These are phyloP conservation scores for Gopherus evgoodei DNA, from an alignment of 2,113 vertebrate species.

Conservation along the genomic window DNA sequence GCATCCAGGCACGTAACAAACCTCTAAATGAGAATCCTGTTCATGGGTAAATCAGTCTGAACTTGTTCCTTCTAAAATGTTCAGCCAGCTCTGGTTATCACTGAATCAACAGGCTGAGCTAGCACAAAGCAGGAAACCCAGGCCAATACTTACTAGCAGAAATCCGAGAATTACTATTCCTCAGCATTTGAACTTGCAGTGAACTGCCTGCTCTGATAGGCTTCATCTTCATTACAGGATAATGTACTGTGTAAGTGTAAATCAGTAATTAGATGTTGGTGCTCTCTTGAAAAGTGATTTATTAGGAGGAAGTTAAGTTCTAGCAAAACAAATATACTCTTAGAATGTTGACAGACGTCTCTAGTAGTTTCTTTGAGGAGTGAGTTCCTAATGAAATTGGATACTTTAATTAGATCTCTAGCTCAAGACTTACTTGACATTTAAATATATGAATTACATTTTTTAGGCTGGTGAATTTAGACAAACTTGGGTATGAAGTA, in stretches of 20 bases:
- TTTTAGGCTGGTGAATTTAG: constrained; percentile 34
- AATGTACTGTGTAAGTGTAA: constrained; percentile 51
- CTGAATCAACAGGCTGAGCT: not conserved
- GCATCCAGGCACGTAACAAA: too few species aligned
- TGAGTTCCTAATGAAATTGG: constrained; percentile 47
- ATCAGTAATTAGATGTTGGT: constrained; percentile 54
- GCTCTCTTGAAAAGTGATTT: constrained; percentile 57
- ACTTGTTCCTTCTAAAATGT: constrained; percentile 4
- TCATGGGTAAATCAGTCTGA: not conserved
- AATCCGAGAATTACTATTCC: not conserved
- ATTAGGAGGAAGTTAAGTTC: constrained; percentile 56
- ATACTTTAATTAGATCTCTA: constrained; percentile 51
- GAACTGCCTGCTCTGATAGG: constrained; percentile 61
- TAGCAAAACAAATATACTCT: constrained; percentile 54
- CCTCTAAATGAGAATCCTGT: not conserved
- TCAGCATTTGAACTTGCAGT: constrained; percentile 34
- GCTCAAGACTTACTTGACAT: constrained; percentile 50
- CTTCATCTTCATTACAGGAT: constrained; percentile 62
- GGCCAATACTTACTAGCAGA: not conserved
- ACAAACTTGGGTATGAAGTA: constrained; percentile 31
- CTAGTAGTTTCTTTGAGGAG: constrained; percentile 60
- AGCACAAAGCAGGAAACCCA: not conserved
- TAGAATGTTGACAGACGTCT: constrained; percentile 50
- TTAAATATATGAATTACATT: constrained; percentile 63
- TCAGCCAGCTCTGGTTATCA: not conserved